Conservation (phyloP, 2,113 vertebrate genomes). For the Semnornis frantzii region DNA sequence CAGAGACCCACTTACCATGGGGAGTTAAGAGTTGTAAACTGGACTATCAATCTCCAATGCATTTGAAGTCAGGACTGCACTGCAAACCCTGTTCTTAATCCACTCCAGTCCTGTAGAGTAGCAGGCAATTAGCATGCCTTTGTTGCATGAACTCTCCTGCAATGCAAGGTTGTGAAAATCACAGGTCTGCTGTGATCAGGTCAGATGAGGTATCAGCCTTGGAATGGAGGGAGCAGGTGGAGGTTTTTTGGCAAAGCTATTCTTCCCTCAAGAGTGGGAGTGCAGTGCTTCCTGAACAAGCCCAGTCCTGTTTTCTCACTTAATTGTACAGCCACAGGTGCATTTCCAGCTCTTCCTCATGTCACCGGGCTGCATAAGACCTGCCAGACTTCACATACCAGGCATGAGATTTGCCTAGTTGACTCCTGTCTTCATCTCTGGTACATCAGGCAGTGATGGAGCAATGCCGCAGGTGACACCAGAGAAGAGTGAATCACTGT, state of each 20-base stretch:
- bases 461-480: neutral
- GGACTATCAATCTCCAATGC: neutral
- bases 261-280: neutral
- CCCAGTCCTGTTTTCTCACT: neutral
- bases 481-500: neutral
- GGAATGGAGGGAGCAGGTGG: neutral
- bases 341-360: neutral
- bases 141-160: neutral
- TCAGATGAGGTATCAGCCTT: neutral
- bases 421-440: neutral
- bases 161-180: neutral
- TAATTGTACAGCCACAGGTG: neutral
- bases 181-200: neutral
- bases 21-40: neutral
- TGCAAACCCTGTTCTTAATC: neutral
- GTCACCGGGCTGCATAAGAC: neutral
- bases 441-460: neutral
- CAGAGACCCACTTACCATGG: fast-evolving
- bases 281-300: neutral
- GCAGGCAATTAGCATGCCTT: neutral
- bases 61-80: neutral
- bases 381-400: neutral
- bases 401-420: neutral
- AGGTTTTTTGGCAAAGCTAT: conserved; percentile 4
- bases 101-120: neutral